Conservation (phyloP, 2,113 vertebrate genomes). For the Crotalus horridus region DNA sequence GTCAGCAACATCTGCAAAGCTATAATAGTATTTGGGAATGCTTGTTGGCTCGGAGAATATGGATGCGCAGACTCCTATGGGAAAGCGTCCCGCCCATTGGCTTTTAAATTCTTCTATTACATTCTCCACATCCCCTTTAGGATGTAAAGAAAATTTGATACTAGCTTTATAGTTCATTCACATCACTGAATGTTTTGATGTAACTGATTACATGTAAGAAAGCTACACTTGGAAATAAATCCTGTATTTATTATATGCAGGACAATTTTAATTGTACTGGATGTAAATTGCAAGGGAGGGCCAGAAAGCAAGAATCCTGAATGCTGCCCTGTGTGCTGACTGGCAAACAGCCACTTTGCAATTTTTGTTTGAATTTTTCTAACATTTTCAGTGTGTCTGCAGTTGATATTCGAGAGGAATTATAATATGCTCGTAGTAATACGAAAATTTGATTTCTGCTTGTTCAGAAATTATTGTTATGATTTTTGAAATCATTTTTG, state of each 20-base stretch:
- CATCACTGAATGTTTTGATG: not conserved
- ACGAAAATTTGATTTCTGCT: not conserved
- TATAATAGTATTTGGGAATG: not conserved
- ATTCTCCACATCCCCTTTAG: not conserved
- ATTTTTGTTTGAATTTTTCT: not conserved
- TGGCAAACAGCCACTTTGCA: not conserved
- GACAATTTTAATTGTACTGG: not conserved
- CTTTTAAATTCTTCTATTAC: not conserved
- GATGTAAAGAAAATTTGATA: not conserved
- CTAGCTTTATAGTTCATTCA: not conserved
- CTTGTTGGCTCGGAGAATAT: not conserved
- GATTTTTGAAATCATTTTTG: not conserved
- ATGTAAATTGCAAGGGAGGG: not conserved
- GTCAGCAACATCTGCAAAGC: not conserved
- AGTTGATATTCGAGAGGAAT: not conserved
- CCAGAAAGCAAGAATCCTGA: not conserved
- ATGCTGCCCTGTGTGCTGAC: not conserved
- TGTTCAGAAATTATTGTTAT: not conserved
- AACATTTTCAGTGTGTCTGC: not conserved
- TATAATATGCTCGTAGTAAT: not conserved
- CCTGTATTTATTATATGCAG: not conserved
- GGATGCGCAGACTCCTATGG: not conserved
- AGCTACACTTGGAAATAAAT: not conserved
- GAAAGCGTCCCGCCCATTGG: not conserved
- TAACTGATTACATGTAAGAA: not conserved